Base-by-base conservation (phyloP, 1,140 invertebrate species). In the Drosophila ercepeae region DNA sequence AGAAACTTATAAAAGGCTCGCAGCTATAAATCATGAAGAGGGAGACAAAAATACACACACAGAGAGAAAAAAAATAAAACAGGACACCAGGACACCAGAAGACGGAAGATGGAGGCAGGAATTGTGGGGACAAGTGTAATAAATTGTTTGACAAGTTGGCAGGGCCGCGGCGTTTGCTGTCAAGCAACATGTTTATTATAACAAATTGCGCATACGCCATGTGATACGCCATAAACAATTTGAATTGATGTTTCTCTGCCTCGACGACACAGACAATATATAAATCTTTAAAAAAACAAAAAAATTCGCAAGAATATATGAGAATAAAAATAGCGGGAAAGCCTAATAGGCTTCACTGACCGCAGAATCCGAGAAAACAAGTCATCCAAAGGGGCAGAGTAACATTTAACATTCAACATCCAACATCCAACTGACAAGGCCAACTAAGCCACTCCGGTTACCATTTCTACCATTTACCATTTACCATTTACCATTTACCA, bases 81-180 rank as follows among this genome's bases (percentile, higher is more conserved):
- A 25, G 23, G 23, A 25, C 23, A 25, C 7, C 23, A 25, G 23
- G 23, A 27, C 27, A 27, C 27, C 7, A 27, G 9, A 11, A 13
- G 36, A 39, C 13, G 41, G 19, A 36, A 39, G 16, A 21, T 14
- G 48, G 46, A 18, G 19, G 29, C 8, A 32, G 55, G 29, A 13
- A 8, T 16, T 42, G 16, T 16, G 67, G 67, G 41, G 65, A 42
- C 57, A 64, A 69, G 71, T 63, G 65, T 79, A 79, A 84, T 84
- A 84, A 84, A 84, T 84, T 86, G 75, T 84, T 84, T 84, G 75
- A 84, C 81, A 86, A 84, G 79, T 86, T 84, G 81, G 67, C 81
- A 60, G 77, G 51, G 46, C 52, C 53, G 32, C 57, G 7, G 19
- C 41, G 6, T 53, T 14, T 6, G 39, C 45, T 59, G 76, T 54